These are phyloP conservation scores for Akabosia matsudoensis DNA, from an alignment of 1,140 invertebrate species.

Conservation along the genomic window DNA sequence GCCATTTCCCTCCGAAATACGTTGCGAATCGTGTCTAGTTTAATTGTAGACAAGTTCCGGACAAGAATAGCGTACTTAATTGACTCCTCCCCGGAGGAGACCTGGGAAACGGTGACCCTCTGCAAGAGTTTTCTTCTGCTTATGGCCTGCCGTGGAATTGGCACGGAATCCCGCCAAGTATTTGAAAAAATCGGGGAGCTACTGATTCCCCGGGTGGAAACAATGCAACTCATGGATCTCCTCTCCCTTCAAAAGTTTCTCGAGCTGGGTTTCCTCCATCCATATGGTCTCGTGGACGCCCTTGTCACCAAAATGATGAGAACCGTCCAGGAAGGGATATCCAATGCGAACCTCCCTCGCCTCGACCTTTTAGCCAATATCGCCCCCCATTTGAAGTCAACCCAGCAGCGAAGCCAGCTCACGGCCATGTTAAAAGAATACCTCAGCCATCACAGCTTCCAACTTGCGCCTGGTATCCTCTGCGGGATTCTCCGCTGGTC, in stretches of 20 bases:
- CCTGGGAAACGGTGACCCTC: constrained; percentile 26
- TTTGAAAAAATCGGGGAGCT: neutral
- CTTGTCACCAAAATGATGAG: constrained; percentile 4
- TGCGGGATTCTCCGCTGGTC: constrained; percentile 2
- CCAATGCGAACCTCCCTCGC: constrained; percentile 27
- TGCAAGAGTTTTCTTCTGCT: constrained; percentile 36
- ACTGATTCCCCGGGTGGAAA: neutral
- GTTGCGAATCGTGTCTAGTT: neutral
- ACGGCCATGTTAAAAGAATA: neutral
- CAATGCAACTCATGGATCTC: constrained; percentile 33
- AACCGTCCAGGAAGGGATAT: constrained; percentile 29
- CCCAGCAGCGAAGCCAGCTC: neutral
- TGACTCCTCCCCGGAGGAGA: neutral
- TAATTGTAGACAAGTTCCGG: constrained; percentile 24
- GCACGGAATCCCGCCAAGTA: neutral
- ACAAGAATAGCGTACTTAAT: neutral
- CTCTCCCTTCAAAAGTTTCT: constrained; percentile 29
- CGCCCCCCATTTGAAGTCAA: constrained; percentile 14
- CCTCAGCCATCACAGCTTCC: neutral
- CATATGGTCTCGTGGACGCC: constrained; percentile 30
- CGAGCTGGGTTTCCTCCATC: constrained; percentile 27
- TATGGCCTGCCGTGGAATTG: neutral
- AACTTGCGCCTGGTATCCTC: neutral
- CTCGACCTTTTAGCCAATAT: constrained; percentile 30
- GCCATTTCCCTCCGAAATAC: constrained; percentile 32